Evolutionary conservation across 92 coral and sea anemone genomes (phyloP), one percentile per base, ranked within the genome.

Genomic region (Ricordea florida): DNA sequence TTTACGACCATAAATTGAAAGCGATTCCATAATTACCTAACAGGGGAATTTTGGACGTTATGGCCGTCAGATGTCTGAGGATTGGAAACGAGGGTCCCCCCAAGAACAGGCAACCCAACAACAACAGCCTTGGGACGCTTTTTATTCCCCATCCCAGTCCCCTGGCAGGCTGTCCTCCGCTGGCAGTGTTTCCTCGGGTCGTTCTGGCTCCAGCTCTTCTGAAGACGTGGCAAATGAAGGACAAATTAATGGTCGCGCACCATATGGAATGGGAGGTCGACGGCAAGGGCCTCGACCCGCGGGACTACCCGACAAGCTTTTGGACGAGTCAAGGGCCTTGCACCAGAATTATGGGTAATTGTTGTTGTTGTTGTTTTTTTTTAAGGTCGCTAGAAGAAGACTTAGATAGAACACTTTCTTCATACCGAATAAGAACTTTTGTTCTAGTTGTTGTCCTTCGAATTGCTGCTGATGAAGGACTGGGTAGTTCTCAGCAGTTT

Each of bases 191-290:
- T 79, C 93, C 25, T 87, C 96, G 38, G 75, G 58, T 15, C 65
- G 97, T 33, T 91, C 97, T 1, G 81, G 93, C 9, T 90, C 96
- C n/a, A 78, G 87, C 25, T 90, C 93, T 21, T 91, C 89, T 14
- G 97, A 91, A 28, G 97, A 91, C 34, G 83, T 86, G 36, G 50
- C 87, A 0, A 79, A 69, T 30, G 92, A 91, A 40, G 88, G 89
- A 21, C 75, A 73, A 41, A n/a, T 73, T 53, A 84, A 86, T 14
- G 65, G 60, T 18, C 75, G 74, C 38, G 21, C 66, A 17, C 74
- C 78, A 10, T 86, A 48, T 74, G 88, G 84, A 4, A 41, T 76
- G 53, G 79, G 76, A 8, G 62, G 79, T 22, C 63, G 87, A 60
- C 84, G 89, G 25, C 89, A 83, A 56, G 84, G 89, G 1, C 84